Evolutionary conservation across 2,113 vertebrate species (phyloP).

Genomic region (Serilophus lunatus): DNA sequence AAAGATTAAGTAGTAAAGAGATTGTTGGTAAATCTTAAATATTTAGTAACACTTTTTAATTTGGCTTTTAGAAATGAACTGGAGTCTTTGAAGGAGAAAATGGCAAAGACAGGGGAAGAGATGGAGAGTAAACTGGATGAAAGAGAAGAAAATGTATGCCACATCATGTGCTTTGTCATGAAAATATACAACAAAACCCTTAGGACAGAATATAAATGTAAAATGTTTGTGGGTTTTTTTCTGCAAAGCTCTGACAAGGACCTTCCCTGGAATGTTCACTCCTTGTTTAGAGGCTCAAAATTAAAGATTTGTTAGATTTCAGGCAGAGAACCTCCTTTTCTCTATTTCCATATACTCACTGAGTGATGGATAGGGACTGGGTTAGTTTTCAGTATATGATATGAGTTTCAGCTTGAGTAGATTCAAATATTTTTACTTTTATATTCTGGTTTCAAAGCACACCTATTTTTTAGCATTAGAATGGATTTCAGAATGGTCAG

Average conservation of each 20-base stretch:
- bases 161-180: background rate
- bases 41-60: background rate
- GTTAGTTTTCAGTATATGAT: background rate
- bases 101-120: conserved; percentile 74
- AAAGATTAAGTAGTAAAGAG: background rate
- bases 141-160: conserved; percentile 80
- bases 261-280: background rate
- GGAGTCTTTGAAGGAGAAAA: conserved; percentile 66
- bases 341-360: background rate
- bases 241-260: background rate
- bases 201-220: background rate
- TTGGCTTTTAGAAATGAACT: conserved; percentile 76
- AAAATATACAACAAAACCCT: background rate
- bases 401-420: background rate
- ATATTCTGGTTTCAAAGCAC: background rate
- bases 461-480: background rate
- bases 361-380: background rate
- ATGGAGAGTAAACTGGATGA: conserved; percentile 75
- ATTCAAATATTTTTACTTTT: background rate
- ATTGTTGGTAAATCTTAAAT: background rate
- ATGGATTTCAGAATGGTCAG: background rate
- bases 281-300: background rate
- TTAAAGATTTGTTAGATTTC: background rate
- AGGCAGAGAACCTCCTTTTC: background rate
- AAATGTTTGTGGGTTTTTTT: background rate